These are phyloP conservation scores for Drosophila neotestacea DNA, from an alignment of 2,888 invertebrate genomes.

Conservation along the genomic window DNA sequence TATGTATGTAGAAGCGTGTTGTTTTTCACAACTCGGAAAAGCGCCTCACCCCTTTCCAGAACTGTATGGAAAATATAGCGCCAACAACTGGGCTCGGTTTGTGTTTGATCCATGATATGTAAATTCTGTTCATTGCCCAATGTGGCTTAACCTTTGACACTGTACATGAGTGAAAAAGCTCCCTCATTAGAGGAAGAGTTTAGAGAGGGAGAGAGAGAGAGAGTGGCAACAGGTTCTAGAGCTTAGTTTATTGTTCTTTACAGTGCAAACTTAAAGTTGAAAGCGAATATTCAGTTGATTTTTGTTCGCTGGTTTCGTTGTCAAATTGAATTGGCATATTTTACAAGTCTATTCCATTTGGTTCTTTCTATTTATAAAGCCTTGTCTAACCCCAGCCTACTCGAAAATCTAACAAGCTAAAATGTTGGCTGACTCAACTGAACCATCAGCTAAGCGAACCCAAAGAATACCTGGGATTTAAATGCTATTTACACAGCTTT, in stretches of 20 bases:
- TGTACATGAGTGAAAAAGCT: conserved; percentile 5
- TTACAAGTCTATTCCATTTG: conserved; percentile 57
- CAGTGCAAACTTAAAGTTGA: background rate
- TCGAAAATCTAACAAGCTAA: conserved; percentile 40
- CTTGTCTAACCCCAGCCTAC: conserved; percentile 21
- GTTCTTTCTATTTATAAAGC: conserved; percentile 51
- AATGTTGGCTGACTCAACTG: conserved; percentile 38
- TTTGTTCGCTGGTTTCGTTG: background rate
- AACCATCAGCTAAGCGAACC: conserved; percentile 25
- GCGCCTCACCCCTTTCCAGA: background rate
- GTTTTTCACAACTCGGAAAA: conserved; percentile 42
- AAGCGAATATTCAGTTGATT: background rate
- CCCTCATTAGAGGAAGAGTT: conserved; percentile 37
- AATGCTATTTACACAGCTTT: conserved; percentile 79
- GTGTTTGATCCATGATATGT: conserved; percentile 61
- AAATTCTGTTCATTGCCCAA: conserved; percentile 47
- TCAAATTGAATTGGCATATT: conserved; percentile 5
- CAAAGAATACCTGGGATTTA: conserved; percentile 66
- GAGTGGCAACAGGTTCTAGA: conserved; percentile 44
- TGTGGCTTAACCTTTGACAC: conserved; percentile 54
- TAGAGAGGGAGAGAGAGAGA: background rate
- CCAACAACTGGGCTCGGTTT: conserved; percentile 20
- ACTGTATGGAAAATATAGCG: background rate
- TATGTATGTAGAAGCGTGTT: conserved; percentile 55
- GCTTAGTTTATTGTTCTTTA: conserved; percentile 1